phyloP scores from a whole-genome alignment of 2,113 vertebrate genomes.

The Anser brachyrhynchus region DNA sequence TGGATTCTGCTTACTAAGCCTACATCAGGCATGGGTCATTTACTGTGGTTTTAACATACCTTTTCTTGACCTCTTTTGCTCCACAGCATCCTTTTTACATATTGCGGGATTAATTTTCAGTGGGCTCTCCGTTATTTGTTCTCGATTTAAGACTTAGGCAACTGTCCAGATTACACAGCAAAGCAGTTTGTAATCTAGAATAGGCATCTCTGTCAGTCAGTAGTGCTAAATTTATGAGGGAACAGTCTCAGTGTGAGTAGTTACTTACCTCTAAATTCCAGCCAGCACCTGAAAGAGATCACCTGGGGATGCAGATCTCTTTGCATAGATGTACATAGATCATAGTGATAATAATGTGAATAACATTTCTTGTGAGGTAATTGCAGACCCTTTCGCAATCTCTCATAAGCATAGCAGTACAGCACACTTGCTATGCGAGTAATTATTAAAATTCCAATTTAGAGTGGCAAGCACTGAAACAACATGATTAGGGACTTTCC shows the following conservation, averaged over 20 bases:
- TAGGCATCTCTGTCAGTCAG: neutral
- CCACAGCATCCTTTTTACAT: neutral
- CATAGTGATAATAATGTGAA: neutral
- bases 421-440: neutral
- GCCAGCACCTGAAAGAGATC: slow-evolving; percentile 22
- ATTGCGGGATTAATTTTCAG: neutral
- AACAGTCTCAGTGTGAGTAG: neutral
- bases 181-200: neutral
- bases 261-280: slow-evolving; percentile 3
- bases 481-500: slow-evolving; percentile 53
- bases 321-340: slow-evolving; percentile 48
- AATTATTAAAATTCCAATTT: slow-evolving; percentile 49
- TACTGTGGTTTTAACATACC: neutral
- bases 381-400: neutral
- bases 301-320: neutral
- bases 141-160: neutral
- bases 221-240: neutral
- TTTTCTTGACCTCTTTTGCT: neutral
- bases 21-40: fast-evolving
- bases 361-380: slow-evolving; percentile 7
- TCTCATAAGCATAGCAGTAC: neutral
- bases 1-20: neutral
- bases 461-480: slow-evolving; percentile 22
- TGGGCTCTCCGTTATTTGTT: neutral
- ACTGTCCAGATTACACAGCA: neutral